Evolutionary conservation across 2,113 vertebrate genomes (phyloP).

Genomic region (Hassar affinis): DNA sequence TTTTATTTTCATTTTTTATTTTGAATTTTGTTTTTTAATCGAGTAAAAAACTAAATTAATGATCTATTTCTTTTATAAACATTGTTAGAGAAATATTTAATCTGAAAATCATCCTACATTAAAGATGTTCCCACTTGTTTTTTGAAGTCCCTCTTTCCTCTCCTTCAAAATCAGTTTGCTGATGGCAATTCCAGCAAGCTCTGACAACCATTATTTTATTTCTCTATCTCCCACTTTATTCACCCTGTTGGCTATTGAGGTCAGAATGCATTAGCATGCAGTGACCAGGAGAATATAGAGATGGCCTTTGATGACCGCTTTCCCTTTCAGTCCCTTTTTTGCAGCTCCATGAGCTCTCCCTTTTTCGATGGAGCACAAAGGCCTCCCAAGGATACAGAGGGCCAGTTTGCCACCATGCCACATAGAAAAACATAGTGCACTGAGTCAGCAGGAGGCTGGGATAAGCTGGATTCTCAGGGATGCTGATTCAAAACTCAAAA

Average conservation of each 20-base stretch:
- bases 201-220: constrained; percentile 43
- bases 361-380: constrained; percentile 68
- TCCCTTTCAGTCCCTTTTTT: constrained; percentile 57
- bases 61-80: neutral
- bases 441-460: constrained; percentile 22
- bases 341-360: constrained; percentile 64
- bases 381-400: constrained; percentile 61
- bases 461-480: neutral
- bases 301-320: constrained; percentile 68
- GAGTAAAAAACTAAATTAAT: neutral
- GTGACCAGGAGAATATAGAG: constrained; percentile 41
- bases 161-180: constrained; percentile 25
- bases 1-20: too few relatives aligned
- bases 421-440: constrained; percentile 54
- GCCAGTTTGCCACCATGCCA: constrained; percentile 50
- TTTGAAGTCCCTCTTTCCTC: neutral
- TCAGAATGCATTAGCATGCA: constrained; percentile 47
- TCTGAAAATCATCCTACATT: neutral
- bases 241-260: constrained; percentile 42
- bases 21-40: too few relatives aligned
- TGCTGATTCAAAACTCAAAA: neutral
- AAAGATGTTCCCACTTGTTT: neutral
- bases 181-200: constrained; percentile 26
- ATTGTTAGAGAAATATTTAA: neutral
- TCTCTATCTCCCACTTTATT: constrained; percentile 33